A percentile compares a stretch with the other conserved stretches of the same genome.
Evolutionary conservation across 2,797 vertebrate genomes (phyloP).

Genomic region (Sebastolobus altivelis): DNA sequence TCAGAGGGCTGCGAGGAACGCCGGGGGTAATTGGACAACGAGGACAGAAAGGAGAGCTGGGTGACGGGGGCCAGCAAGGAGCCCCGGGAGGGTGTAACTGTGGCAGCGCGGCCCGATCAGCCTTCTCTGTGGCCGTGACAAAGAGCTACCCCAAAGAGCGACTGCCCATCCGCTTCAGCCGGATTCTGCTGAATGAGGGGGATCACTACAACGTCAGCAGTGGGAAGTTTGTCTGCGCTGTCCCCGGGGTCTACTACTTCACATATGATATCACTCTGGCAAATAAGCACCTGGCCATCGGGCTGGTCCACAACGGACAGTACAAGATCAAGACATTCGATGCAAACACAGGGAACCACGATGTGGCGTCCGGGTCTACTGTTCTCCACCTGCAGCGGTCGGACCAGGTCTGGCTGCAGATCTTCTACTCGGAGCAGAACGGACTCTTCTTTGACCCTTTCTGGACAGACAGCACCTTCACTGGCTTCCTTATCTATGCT

Average conservation of each 20-base stretch:
- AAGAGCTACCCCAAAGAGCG: constrained; percentile 95
- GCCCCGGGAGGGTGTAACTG: constrained; percentile 92
- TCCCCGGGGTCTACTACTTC: constrained; percentile 97
- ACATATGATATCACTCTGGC: constrained; percentile 96
- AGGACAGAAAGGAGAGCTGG: constrained; percentile 89
- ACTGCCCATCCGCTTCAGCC: constrained; percentile 94
- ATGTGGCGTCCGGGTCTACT: constrained; percentile 95
- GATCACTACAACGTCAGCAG: constrained; percentile 92
- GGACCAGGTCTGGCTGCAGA: constrained; percentile 98
- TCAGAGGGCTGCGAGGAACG: constrained; percentile 87
- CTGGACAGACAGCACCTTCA: constrained; percentile 98
- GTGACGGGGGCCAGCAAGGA: constrained; percentile 87
- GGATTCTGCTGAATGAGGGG: constrained; percentile 95
- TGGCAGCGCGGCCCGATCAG: constrained; percentile 86
- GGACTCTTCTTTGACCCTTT: constrained; percentile 97
- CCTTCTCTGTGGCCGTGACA: constrained; percentile 95
- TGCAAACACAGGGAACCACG: constrained; percentile 96
- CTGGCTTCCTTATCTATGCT: constrained; percentile 95
- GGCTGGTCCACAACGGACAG: constrained; percentile 95
- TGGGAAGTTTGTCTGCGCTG: constrained; percentile 93
- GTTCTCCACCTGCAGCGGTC: constrained; percentile 89
- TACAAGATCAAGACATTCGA: constrained; percentile 98
- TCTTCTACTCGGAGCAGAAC: constrained; percentile 97
- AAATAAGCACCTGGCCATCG: constrained; percentile 97
- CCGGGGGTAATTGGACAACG: constrained; percentile 83